A percentile compares a stretch with the other conserved stretches of the same genome.
These are phyloP conservation scores for Watsonalla cultraria DNA, from an alignment of 2,888 invertebrate genomes.

Conservation along the genomic window DNA sequence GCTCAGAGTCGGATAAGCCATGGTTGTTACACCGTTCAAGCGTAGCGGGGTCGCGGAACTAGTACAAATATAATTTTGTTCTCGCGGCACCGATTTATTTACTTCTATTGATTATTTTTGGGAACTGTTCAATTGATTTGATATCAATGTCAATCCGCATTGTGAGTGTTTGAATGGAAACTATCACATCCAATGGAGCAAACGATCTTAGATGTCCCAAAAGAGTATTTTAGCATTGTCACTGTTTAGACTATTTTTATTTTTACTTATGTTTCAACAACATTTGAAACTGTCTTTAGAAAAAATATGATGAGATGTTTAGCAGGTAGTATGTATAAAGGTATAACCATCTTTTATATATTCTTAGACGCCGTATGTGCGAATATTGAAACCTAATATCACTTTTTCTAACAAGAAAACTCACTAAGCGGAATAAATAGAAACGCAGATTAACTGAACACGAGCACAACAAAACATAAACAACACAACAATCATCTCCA, in stretches of 20 bases:
- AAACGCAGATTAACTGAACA: neutral
- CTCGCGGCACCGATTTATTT: constrained; percentile 32
- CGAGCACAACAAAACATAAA: neutral
- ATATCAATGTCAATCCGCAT: neutral
- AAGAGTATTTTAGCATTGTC: neutral
- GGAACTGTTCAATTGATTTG: constrained; percentile 1
- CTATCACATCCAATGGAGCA: neutral
- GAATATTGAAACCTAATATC: too few relatives aligned
- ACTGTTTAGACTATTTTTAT: neutral
- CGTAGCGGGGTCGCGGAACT: constrained; percentile 73
- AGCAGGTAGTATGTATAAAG: too few relatives aligned
- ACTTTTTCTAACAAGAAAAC: too few relatives aligned
- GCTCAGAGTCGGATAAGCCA: constrained; percentile 49
- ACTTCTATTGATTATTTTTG: constrained; percentile 19
- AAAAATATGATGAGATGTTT: too few relatives aligned
- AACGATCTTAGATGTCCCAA: neutral
- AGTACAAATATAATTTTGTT: constrained; percentile 61
- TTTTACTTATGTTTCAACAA: neutral
- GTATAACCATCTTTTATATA: too few relatives aligned
- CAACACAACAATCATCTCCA: constrained; percentile 15
- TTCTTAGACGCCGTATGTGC: too few relatives aligned
- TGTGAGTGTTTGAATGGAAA: neutral
- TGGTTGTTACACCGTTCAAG: constrained; percentile 58
- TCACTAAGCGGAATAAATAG: neutral
- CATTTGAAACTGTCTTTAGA: too few relatives aligned